These are phyloP conservation scores for Paradoxurus hermaphroditus DNA, from an alignment of 2,113 vertebrate species.

Conservation along the genomic window DNA sequence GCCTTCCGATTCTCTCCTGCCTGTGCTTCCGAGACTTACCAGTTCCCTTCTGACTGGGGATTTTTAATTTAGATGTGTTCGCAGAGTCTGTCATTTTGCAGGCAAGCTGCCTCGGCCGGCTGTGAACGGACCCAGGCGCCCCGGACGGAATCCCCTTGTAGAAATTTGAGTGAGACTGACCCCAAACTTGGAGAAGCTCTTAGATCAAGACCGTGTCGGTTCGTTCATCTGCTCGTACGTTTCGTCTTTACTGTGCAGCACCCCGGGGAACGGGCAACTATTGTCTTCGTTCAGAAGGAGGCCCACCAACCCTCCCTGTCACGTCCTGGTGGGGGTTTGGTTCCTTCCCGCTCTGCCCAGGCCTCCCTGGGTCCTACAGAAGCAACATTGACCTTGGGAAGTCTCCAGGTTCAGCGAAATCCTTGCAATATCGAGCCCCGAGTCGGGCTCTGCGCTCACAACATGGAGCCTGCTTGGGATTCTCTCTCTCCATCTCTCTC, in stretches of 20 bases:
- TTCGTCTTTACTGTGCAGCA: not conserved
- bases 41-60: not conserved
- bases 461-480: too few relatives aligned
- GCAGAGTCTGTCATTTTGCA: not conserved
- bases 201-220: not conserved
- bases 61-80: not conserved
- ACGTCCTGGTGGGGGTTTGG: not conserved
- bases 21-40: not conserved
- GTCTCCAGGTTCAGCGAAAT: not conserved
- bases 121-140: rapidly evolving
- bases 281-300: not conserved
- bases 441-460: too few relatives aligned
- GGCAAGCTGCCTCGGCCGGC: not conserved
- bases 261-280: not conserved
- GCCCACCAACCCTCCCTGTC: rapidly evolving
- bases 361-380: not conserved
- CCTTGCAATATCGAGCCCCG: not conserved
- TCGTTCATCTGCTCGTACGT: not conserved
- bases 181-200: not conserved
- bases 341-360: not conserved
- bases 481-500: too few relatives aligned
- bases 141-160: not conserved
- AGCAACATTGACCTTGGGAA: not conserved
- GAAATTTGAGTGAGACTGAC: not conserved
- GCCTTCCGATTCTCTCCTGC: not conserved